phyloP scores from a whole-genome alignment of 2,888 invertebrate genomes.

The Onthophagus sagittarius region DNA sequence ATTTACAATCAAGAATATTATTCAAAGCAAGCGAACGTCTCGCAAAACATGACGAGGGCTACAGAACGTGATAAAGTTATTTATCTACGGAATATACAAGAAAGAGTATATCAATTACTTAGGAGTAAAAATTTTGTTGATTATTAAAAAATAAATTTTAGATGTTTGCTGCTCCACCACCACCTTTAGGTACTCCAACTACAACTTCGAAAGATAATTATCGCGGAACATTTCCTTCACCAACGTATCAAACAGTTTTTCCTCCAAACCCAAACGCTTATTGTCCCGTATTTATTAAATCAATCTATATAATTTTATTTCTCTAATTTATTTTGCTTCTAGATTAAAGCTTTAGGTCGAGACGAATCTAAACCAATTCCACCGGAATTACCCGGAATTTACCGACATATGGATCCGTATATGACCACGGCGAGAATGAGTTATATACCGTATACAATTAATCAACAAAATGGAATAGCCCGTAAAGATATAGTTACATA shows the following conservation, averaged over 20 bases:
- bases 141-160: constrained; percentile 18
- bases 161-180: constrained; percentile 39
- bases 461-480: constrained; percentile 39
- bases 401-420: constrained; percentile 47
- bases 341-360: constrained; percentile 41
- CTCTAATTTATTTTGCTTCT: constrained; percentile 13
- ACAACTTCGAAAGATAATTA: constrained; percentile 41
- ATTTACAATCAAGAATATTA: constrained; percentile 30
- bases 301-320: no score
- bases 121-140: background rate
- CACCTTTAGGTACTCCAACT: constrained; percentile 30
- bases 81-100: constrained; percentile 36
- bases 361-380: constrained; percentile 45
- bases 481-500: constrained; percentile 45
- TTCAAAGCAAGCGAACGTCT: constrained; percentile 29
- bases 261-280: constrained; percentile 35
- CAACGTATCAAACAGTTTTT: constrained; percentile 24
- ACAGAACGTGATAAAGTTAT: constrained; percentile 26
- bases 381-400: constrained; percentile 41
- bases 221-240: constrained; percentile 25
- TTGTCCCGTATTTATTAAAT: constrained; percentile 34
- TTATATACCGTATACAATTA: constrained; percentile 39
- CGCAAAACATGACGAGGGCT: constrained; percentile 25
- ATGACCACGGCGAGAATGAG: constrained; percentile 42
- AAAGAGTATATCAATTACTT: constrained; percentile 32